Evolutionary conservation across 2,113 vertebrate genomes (phyloP).

Genomic region (Danio rerio): DNA sequence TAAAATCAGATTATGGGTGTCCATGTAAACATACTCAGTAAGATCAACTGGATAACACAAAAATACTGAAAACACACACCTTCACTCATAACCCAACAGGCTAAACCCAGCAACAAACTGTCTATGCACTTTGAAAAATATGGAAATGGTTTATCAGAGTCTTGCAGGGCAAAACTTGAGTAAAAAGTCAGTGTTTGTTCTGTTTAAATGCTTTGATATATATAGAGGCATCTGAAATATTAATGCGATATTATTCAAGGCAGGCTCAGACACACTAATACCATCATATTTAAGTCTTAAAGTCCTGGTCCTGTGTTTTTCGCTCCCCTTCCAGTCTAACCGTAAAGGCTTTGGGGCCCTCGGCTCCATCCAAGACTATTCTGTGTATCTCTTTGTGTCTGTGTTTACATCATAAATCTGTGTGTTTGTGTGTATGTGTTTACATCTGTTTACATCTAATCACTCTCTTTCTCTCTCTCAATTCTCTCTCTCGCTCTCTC

Average conservation of each 20-base stretch:
- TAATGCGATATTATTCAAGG: not conserved
- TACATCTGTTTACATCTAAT: conserved; percentile 49
- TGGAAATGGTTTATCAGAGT: no score
- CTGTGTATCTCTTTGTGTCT: conserved; percentile 28
- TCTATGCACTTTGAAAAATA: no score
- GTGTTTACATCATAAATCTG: conserved; percentile 55
- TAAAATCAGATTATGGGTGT: no score
- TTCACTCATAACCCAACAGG: no score
- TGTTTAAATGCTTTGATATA: not conserved
- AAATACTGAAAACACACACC: no score
- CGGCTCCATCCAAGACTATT: conserved; percentile 12
- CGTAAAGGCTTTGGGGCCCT: conserved; percentile 3
- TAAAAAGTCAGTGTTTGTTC: not conserved
- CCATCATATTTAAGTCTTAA: not conserved
- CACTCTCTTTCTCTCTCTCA: conserved; percentile 24
- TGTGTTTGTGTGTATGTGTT: conserved; percentile 51
- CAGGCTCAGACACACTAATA: conserved; percentile 4
- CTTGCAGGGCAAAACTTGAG: not conserved
- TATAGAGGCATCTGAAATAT: not conserved
- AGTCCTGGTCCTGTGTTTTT: not conserved
- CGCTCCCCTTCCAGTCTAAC: not conserved
- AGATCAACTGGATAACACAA: no score
- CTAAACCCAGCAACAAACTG: no score
- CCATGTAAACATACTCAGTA: no score
- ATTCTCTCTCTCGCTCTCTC: conserved; percentile 20